Conservation (phyloP, 2,888 invertebrate species). For the Ferdinandea cuprea region DNA sequence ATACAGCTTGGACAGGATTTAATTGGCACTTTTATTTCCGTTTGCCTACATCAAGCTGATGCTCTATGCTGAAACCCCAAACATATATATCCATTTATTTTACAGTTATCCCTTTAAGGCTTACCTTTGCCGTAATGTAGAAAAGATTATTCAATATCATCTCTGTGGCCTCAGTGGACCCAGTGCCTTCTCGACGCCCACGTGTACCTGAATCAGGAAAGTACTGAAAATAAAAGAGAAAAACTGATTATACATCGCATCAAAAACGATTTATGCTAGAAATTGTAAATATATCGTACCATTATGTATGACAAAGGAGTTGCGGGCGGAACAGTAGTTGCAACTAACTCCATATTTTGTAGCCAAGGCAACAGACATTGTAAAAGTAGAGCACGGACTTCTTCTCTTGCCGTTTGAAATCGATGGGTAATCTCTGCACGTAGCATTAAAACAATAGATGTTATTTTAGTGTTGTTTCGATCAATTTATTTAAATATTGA, state of each 20-base stretch:
- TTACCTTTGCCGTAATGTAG: constrained; percentile 97
- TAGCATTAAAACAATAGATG: too few species aligned
- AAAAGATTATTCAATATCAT: constrained; percentile 99
- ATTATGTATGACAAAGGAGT: constrained; percentile 93
- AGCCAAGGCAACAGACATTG: constrained; percentile 98
- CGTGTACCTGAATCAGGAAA: constrained; percentile 87
- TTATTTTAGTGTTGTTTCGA: too few species aligned
- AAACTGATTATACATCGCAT: constrained; percentile 42
- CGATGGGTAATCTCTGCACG: constrained; percentile 96
- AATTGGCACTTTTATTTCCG: neutral
- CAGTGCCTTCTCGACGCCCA: constrained; percentile 95
- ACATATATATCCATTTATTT: constrained; percentile 3
- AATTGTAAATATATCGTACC: constrained; percentile 83
- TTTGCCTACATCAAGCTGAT: neutral
- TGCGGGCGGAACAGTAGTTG: constrained; percentile 96
- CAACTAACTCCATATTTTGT: constrained; percentile 98
- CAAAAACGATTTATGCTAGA: constrained; percentile 63
- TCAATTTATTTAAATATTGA: too few species aligned
- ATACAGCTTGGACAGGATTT: too few species aligned
- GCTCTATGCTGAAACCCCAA: constrained; percentile 4
- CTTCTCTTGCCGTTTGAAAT: constrained; percentile 97
- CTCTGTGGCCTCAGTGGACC: constrained; percentile 99
- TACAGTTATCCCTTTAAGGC: constrained; percentile 48
- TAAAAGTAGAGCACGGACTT: constrained; percentile 94
- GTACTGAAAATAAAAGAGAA: constrained; percentile 82